Conservation (phyloP, 2,888 invertebrate genomes). For the Drosophila kuntzei region DNA sequence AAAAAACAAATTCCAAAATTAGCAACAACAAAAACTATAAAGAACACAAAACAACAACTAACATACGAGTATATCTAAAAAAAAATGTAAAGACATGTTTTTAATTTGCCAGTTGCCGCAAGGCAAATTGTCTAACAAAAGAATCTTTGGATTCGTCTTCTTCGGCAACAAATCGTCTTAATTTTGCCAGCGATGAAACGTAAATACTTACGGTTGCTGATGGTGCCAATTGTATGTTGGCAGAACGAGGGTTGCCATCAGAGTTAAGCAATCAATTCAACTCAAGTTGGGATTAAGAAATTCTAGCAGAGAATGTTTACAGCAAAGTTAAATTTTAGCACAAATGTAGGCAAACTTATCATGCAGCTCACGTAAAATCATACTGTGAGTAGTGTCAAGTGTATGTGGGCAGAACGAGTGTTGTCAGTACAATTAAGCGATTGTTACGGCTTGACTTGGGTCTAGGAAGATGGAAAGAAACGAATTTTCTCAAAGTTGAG, state of each 20-base stretch:
- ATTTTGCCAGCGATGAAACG: slow-evolving; percentile 26
- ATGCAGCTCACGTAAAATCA: background rate
- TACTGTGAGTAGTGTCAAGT: background rate
- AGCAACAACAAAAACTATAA: slow-evolving; percentile 10
- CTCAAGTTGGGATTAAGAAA: background rate
- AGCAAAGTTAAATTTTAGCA: background rate
- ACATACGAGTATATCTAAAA: slow-evolving; percentile 8
- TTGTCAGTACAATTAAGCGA: no score
- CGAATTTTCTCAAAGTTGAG: no score
- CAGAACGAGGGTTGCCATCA: slow-evolving; percentile 23
- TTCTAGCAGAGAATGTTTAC: no score
- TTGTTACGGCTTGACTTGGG: no score
- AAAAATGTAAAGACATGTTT: slow-evolving; percentile 51
- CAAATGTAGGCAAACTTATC: no score
- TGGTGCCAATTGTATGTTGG: slow-evolving; percentile 2
- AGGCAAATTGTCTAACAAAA: slow-evolving; percentile 31
- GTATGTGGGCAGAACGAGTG: background rate
- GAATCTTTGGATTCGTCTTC: slow-evolving; percentile 27
- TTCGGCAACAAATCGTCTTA: slow-evolving; percentile 42
- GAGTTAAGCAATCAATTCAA: background rate
- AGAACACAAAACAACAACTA: slow-evolving; percentile 16
- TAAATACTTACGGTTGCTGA: slow-evolving; percentile 8
- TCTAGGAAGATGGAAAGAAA: no score
- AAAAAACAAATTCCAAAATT: slow-evolving; percentile 13
- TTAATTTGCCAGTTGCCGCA: slow-evolving; percentile 49